Evolutionary conservation across 2,113 vertebrate genomes (phyloP).

Genomic region (Etia nguti): DNA sequence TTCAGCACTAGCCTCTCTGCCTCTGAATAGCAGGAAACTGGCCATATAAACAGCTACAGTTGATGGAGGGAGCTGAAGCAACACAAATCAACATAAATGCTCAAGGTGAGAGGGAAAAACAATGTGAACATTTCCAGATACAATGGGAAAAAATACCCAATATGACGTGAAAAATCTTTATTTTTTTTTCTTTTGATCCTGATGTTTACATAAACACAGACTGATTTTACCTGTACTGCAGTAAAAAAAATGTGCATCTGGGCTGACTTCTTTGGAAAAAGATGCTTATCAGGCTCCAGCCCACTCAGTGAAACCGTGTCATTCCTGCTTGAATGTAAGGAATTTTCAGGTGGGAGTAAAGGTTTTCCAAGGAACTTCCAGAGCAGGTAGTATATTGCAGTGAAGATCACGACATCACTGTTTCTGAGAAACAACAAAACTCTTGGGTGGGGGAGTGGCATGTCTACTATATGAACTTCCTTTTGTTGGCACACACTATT

Average conservation of each 20-base stretch:
- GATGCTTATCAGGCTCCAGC: neutral
- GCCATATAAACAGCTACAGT: slow-evolving; percentile 35
- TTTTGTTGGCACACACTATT: neutral
- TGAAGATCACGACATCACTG: neutral
- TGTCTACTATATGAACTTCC: neutral
- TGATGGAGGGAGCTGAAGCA: slow-evolving; percentile 25
- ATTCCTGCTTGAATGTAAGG: neutral
- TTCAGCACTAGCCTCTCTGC: neutral
- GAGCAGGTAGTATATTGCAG: neutral
- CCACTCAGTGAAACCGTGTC: neutral
- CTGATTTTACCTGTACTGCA: neutral
- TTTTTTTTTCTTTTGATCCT: neutral
- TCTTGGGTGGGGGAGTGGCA: neutral
- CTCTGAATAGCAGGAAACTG: slow-evolving; percentile 58
- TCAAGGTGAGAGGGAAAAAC: neutral
- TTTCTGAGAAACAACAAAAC: neutral
- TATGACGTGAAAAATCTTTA: neutral
- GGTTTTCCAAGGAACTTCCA: neutral
- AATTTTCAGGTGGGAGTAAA: neutral
- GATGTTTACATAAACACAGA: neutral
- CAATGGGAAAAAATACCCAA: neutral
- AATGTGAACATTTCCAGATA: neutral
- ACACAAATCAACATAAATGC: slow-evolving; percentile 15
- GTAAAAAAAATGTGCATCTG: neutral
- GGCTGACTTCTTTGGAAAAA: neutral